Percentiles rank a stretch among this genome's conserved stretches.
These are phyloP conservation scores for Presbytis comata DNA, from an alignment of 2,797 vertebrate species.

Conservation along the genomic window DNA sequence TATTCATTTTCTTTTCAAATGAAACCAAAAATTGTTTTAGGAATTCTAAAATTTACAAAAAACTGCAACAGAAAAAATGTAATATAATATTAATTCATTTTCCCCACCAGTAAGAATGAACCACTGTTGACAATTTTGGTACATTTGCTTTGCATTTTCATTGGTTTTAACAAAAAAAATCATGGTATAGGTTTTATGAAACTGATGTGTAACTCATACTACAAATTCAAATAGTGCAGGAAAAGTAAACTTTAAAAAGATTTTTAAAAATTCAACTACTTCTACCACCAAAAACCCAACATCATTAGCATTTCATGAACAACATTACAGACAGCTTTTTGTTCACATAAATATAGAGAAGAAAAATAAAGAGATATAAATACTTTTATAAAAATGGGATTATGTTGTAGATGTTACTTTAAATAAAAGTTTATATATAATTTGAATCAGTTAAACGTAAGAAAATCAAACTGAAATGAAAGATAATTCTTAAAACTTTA, in stretches of 20 bases:
- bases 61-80: background rate
- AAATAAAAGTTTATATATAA: background rate
- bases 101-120: background rate
- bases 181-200: background rate
- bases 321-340: background rate
- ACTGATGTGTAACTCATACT: background rate
- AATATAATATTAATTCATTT: background rate
- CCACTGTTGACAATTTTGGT: background rate
- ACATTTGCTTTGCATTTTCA: background rate
- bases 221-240: background rate
- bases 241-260: conserved; percentile 9
- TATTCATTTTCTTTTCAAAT: background rate
- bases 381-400: background rate
- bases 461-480: background rate
- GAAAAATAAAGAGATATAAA: background rate
- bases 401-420: background rate
- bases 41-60: background rate
- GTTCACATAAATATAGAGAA: background rate
- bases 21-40: conserved; percentile 3
- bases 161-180: background rate
- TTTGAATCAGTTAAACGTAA: conserved; percentile 11
- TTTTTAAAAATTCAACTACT: background rate
- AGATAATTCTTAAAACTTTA: background rate
- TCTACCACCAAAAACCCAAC: background rate
- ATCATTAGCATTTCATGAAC: background rate